Evolutionary conservation across 1,140 invertebrate species (phyloP).

Genomic region (Mylabris phalerata): DNA sequence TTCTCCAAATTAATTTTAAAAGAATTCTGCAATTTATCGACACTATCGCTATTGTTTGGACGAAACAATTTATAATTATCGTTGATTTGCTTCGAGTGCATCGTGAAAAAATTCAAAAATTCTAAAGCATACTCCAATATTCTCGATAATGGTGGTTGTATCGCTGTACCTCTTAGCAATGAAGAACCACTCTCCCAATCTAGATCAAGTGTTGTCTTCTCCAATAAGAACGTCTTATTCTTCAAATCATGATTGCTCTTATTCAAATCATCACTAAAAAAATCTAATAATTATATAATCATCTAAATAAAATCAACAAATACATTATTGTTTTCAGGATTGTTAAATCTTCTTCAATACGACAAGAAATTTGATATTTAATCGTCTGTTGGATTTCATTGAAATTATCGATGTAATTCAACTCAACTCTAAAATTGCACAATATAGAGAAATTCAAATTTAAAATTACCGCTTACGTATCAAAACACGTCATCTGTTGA

Average conservation of each 20-base stretch:
- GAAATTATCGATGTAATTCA: conserved; percentile 28
- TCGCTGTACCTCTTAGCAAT: conserved; percentile 27
- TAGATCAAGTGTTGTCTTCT: conserved; percentile 29
- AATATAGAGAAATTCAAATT: background rate
- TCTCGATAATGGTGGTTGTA: conserved; percentile 28
- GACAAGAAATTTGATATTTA: conserved; percentile 14
- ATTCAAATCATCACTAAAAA: conserved; percentile 28
- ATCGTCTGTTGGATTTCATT: conserved; percentile 18
- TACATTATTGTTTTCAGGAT: conserved; percentile 23
- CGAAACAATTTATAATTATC: conserved; percentile 12
- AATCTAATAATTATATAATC: conserved; percentile 2
- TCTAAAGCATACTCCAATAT: conserved; percentile 28
- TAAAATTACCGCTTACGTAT: conserved; percentile 21
- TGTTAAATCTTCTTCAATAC: conserved; percentile 22
- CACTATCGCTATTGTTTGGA: too few relatives aligned
- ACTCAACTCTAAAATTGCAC: conserved; percentile 16
- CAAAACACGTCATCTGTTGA: conserved; percentile 26
- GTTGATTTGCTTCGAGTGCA: conserved; percentile 24
- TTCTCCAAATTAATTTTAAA: conserved; percentile 28
- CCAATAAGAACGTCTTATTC: conserved; percentile 29
- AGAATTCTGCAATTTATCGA: conserved; percentile 16
- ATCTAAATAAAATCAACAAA: conserved; percentile 4
- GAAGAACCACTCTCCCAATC: conserved; percentile 28
- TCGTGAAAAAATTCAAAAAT: conserved; percentile 30
- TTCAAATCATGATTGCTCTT: conserved; percentile 30